Percentiles rank a stretch among this genome's conserved stretches.
Conservation (phyloP, 2,113 vertebrate species). For the Cottus gobio region DNA sequence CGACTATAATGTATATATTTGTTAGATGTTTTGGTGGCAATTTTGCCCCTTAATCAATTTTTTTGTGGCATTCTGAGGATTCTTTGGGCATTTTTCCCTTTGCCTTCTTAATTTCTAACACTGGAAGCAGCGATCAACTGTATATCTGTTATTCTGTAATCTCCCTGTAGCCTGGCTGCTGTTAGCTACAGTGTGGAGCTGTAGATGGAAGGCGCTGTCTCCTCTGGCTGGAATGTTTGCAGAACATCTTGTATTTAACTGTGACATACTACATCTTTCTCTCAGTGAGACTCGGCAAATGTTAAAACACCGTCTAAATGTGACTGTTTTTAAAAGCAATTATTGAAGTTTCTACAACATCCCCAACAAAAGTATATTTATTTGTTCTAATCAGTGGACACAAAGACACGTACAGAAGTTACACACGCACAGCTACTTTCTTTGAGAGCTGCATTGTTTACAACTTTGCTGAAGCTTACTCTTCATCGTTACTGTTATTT, state of each 20-base stretch:
- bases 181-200: conserved; percentile 4
- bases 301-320: conserved; percentile 28
- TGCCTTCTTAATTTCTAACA: background rate
- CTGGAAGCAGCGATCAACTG: background rate
- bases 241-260: conserved; percentile 72
- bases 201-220: conserved; percentile 33
- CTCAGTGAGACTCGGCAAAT: conserved; percentile 46
- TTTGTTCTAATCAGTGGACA: too few species aligned
- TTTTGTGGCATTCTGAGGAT: background rate
- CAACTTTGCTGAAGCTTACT: background rate
- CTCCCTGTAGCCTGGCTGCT: background rate
- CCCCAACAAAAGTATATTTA: background rate
- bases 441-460: background rate
- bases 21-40: too few species aligned
- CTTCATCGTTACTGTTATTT: background rate
- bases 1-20: too few species aligned
- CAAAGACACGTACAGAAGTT: background rate
- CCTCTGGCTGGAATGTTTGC: conserved; percentile 80
- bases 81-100: background rate
- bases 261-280: conserved; percentile 82
- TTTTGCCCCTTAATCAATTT: too few species aligned
- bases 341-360: background rate
- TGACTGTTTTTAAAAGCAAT: conserved; percentile 9
- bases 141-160: background rate
- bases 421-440: background rate